These are phyloP conservation scores for Campoplex nolae DNA, from an alignment of 2,888 invertebrate genomes.

Conservation along the genomic window DNA sequence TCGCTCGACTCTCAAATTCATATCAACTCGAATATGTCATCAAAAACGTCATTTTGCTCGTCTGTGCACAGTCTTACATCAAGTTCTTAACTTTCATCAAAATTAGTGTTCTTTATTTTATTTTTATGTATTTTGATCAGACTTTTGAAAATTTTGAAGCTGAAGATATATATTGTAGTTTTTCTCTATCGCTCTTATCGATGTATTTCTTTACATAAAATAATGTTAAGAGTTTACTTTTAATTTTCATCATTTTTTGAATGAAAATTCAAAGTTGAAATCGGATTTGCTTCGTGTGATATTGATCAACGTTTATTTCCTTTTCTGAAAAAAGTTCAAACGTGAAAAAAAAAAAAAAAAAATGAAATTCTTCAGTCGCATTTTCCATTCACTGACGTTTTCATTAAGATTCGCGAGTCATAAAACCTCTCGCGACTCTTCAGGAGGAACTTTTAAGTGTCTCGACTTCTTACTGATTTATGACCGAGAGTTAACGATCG, in stretches of 20 bases:
- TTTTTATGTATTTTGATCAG: not conserved
- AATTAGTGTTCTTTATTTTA: not conserved
- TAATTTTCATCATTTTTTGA: not conserved
- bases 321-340: not conserved
- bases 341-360: not conserved
- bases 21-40: constrained; percentile 17
- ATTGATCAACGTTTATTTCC: not conserved
- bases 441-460: constrained; percentile 15
- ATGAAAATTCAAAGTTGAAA: not conserved
- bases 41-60: not conserved
- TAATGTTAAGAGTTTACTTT: not conserved
- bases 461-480: constrained; percentile 13
- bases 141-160: not conserved
- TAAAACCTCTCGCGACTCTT: not conserved
- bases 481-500: constrained; percentile 32
- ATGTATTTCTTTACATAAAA: not conserved
- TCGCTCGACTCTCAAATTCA: constrained; percentile 13
- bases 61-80: no score
- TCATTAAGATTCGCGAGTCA: constrained; percentile 7
- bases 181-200: not conserved
- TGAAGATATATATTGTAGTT: not conserved
- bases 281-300: not conserved
- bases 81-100: not conserved
- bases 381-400: constrained; percentile 10
- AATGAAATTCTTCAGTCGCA: not conserved